Conservation (phyloP, 2,888 invertebrate genomes). For the Amorpha juglandis region DNA sequence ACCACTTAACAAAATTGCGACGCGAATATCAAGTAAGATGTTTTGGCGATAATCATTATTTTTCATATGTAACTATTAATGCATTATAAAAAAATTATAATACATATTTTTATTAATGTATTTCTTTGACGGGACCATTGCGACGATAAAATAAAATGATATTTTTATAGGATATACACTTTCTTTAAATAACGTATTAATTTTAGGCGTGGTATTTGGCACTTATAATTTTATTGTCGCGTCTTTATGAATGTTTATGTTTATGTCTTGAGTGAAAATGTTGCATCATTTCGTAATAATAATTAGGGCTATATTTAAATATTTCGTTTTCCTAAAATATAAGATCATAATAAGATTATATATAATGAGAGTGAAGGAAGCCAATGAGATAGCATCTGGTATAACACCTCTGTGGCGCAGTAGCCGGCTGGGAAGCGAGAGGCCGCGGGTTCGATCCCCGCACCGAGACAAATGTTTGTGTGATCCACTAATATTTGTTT, state of each 20-base stretch:
- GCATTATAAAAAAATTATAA: background rate
- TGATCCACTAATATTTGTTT: too few relatives aligned
- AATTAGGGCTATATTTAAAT: background rate
- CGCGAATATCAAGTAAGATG: background rate
- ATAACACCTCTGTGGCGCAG: too few relatives aligned
- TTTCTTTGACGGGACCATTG: slow-evolving; percentile 11
- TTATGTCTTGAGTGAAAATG: slow-evolving; percentile 8
- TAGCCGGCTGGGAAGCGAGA: too few relatives aligned
- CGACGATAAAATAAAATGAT: slow-evolving; percentile 1
- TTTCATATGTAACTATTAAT: slow-evolving; percentile 11
- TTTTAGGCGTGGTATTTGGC: slow-evolving; percentile 4
- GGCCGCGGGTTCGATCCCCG: too few relatives aligned
- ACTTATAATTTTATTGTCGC: background rate
- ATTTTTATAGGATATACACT: slow-evolving; percentile 8
- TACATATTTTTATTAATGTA: background rate
- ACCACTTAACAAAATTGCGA: slow-evolving; percentile 17
- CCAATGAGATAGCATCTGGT: too few relatives aligned
- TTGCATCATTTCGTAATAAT: background rate
- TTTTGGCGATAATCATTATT: background rate
- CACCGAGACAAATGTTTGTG: too few relatives aligned
- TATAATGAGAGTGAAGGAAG: too few relatives aligned
- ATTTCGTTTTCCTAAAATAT: too few relatives aligned
- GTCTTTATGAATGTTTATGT: slow-evolving; percentile 18
- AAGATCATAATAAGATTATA: too few relatives aligned
- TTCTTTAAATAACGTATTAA: slow-evolving; percentile 18